Evolutionary conservation across 2,797 vertebrate genomes (phyloP).

Genomic region (Intellagama lesueurii): DNA sequence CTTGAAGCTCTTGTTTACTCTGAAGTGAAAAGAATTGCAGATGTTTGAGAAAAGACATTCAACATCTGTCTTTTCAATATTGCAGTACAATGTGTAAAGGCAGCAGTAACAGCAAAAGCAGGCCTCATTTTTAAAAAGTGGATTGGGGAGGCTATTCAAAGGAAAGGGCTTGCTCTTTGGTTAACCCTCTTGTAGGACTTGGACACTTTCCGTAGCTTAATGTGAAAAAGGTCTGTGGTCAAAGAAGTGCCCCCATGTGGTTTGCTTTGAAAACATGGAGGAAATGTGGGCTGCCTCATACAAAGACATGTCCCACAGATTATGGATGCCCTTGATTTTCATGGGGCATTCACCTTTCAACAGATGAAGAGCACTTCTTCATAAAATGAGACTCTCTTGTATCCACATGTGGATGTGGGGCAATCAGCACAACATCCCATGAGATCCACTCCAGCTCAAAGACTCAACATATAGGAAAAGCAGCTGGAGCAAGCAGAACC

Average conservation of each 20-base stretch:
- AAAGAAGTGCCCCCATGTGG: conserved; percentile 20
- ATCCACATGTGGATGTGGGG: conserved; percentile 23
- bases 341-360: conserved; percentile 45
- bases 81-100: neutral
- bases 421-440: neutral
- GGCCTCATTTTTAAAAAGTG: neutral
- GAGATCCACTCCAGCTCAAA: neutral
- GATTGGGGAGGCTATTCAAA: neutral
- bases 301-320: conserved; percentile 65
- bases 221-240: conserved; percentile 66
- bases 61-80: conserved; percentile 63
- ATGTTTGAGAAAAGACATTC: conserved; percentile 54
- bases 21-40: conserved; percentile 43
- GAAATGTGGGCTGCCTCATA: conserved; percentile 42
- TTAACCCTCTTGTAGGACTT: conserved; percentile 58
- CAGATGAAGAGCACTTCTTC: conserved; percentile 30
- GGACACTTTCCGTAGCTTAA: conserved; percentile 66
- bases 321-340: conserved; percentile 58
- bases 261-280: conserved; percentile 71
- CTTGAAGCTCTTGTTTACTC: conserved; percentile 24
- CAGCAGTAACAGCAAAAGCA: neutral
- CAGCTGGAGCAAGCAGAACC: neutral
- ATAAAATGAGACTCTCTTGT: neutral
- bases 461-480: no score
- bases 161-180: conserved; percentile 45